Evolutionary conservation across 2,797 vertebrate species (phyloP), one percentile per base, ranked within the genome.

Genomic region (Sus cebifrons): DNA sequence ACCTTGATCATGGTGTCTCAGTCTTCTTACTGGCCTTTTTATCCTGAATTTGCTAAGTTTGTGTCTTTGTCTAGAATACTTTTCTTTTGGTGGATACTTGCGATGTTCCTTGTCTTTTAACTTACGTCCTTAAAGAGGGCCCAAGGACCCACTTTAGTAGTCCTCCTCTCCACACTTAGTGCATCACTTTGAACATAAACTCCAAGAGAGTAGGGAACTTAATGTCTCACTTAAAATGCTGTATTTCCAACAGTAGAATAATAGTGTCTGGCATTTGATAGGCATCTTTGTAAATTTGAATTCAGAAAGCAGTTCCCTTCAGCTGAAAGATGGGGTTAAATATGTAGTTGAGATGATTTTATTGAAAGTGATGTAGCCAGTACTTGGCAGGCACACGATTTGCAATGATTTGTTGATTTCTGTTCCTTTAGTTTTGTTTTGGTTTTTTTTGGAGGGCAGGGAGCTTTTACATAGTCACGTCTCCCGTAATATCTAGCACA

Each of bases 211-310:
- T n/a, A 36, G 90, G n/a, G 12, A 78, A 52, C 29, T 81, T 96
- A 79, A 62, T 86, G 60, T 89, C 16, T 94, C 49, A 62, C 58
- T 85, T 86, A 67, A 86, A 87, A 81, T 94, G n/a, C 54, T 67
- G 5, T 86, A 49, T 86, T 86, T 36, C 32, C n/a, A 75, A 6
- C 16, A 29, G 36, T 93, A 64, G 44, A 77, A 82, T 86, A 78
- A 16, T 86, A 77, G 25, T 86, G 16, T 21, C 25, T 77, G 62
- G 20, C 12, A 40, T 93, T 23, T 93, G 91, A 71, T 62, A 84
- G 77, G 44, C 60, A 89, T 44, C 29, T 56, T 56, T 32, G 5
- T 82, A 92, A 68, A 81, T 78, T 83, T 54, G 13, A 56, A 96
- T 79, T 90, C 20, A 86, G 64, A 96, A 78, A 90, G 32, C 16